Evolutionary conservation across 2,888 invertebrate species (phyloP), one percentile per base, ranked within the genome.

Genomic region (Axea sp.): DNA sequence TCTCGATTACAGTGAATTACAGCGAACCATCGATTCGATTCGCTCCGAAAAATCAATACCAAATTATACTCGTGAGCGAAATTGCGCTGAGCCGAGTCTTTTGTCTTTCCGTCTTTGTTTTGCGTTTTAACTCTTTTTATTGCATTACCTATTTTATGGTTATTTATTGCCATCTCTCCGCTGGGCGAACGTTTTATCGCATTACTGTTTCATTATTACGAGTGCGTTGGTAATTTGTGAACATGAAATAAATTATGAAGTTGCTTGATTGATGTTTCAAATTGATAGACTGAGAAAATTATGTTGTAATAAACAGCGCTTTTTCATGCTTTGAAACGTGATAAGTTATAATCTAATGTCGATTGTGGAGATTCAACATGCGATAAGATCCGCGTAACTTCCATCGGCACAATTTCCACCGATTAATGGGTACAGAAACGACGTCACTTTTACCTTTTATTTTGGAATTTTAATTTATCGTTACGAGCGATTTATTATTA

Each of bases 1-100:
- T 69, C 68, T 69, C 73, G 73, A 74, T 69, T 74, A 53, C 59
- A 57, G 57, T 59, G 59, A 57, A 74, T 68, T 74, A 64, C 37
- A 31, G 5, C 39, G 47, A 24, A 39, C 14, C 39, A 26, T 62
- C 71, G 71, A 69, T 41, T 33, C 35, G 39, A 37, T 15, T 41
- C 33, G 69, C 17, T 62, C 68, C 69, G 53, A 60, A 69, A 69
- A 69, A 69, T 69, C 69, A 69, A 69, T 69, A 69, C 69, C 31
- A 69, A 69, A 69, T 69, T 69, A 69, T 69, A 69, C 69, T 60
- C 39, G 60, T 43, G 51, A 57, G 24, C 53, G 33, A 59, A 67
- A 67, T 67, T 67, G 33, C 65, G 37, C 55, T 31, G 24, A 45
- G 35, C 17, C 8, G 15, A 12, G 26, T 17, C 30, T 28, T 17